Conservation (phyloP, 2,888 invertebrate genomes). For the Amorpha juglandis region DNA sequence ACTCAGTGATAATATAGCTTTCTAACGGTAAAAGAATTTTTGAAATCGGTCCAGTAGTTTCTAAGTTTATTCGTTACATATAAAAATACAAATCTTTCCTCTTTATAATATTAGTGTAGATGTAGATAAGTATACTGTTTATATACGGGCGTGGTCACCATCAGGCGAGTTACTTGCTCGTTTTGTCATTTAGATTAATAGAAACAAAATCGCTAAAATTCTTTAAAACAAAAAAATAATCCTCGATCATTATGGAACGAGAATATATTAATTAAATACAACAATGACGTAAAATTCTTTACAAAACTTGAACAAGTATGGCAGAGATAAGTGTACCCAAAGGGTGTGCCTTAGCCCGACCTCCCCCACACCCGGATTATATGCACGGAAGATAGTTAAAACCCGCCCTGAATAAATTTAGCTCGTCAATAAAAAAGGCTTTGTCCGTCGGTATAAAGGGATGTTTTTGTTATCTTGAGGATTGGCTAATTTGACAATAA, state of each 20-base stretch:
- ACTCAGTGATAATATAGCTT: no score
- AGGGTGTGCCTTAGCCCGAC: conserved; percentile 44
- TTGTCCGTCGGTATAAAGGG: conserved; percentile 77
- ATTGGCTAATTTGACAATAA: conserved; percentile 84
- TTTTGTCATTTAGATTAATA: no score
- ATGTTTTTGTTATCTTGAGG: conserved; percentile 84
- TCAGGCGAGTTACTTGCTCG: no score
- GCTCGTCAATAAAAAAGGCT: conserved; percentile 79
- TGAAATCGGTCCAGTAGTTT: no score
- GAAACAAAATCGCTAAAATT: no score
- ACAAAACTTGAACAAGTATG: conserved; percentile 41
- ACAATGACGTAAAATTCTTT: conserved; percentile 31
- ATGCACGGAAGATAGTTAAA: conserved; percentile 79
- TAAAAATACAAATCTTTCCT: no score
- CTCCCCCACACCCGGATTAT: conserved; percentile 64
- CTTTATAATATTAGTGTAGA: no score
- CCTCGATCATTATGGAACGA: no score
- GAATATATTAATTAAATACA: conserved; percentile 18
- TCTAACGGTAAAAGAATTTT: no score
- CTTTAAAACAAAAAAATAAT: background rate
- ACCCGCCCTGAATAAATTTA: conserved; percentile 78
- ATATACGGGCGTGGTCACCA: no score
- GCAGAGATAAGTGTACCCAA: conserved; percentile 51
- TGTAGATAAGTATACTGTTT: no score
- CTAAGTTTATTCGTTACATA: no score